These are phyloP conservation scores for Scomber japonicus DNA, from an alignment of 2,113 vertebrate genomes.

Conservation along the genomic window DNA sequence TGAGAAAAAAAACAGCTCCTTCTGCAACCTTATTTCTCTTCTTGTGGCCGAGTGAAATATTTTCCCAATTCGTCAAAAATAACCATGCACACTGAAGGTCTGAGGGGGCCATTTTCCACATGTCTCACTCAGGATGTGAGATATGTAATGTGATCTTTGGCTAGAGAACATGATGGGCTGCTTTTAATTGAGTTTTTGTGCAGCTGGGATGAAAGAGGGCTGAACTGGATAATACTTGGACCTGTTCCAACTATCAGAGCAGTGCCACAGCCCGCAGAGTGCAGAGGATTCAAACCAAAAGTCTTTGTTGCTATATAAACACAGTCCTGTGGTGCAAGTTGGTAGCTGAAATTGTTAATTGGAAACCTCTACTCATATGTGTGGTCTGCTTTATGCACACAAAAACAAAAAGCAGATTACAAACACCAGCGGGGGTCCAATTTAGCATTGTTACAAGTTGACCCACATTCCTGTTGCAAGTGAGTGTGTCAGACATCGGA, in stretches of 20 bases:
- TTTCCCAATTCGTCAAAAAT: slow-evolving; percentile 69
- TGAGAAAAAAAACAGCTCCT: slow-evolving; percentile 50
- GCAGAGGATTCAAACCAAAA: slow-evolving; percentile 47
- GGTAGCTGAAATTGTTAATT: slow-evolving; percentile 42
- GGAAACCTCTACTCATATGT: slow-evolving; percentile 34
- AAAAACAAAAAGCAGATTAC: slow-evolving; percentile 63
- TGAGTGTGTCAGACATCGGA: slow-evolving; percentile 47
- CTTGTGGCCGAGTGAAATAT: slow-evolving; percentile 47
- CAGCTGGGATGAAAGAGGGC: slow-evolving; percentile 53
- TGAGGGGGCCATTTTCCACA: slow-evolving; percentile 61
- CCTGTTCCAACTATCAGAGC: slow-evolving; percentile 28
- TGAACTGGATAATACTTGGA: slow-evolving; percentile 53
- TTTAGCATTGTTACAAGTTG: slow-evolving; percentile 59
- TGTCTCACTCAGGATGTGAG: slow-evolving; percentile 44
- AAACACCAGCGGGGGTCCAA: slow-evolving; percentile 61
- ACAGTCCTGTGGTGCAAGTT: slow-evolving; percentile 38
- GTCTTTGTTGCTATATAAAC: slow-evolving; percentile 58
- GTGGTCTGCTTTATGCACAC: slow-evolving; percentile 20
- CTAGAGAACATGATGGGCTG: slow-evolving; percentile 35
- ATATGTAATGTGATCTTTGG: slow-evolving; percentile 65
- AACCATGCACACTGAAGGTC: slow-evolving; percentile 22
- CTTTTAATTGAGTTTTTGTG: slow-evolving; percentile 68
- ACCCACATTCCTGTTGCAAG: slow-evolving; percentile 65
- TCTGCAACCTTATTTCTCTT: slow-evolving; percentile 50
- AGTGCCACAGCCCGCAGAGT: slow-evolving; percentile 28